Evolutionary conservation across 2,113 vertebrate species (phyloP).

Genomic region (Erinaceus europaeus): DNA sequence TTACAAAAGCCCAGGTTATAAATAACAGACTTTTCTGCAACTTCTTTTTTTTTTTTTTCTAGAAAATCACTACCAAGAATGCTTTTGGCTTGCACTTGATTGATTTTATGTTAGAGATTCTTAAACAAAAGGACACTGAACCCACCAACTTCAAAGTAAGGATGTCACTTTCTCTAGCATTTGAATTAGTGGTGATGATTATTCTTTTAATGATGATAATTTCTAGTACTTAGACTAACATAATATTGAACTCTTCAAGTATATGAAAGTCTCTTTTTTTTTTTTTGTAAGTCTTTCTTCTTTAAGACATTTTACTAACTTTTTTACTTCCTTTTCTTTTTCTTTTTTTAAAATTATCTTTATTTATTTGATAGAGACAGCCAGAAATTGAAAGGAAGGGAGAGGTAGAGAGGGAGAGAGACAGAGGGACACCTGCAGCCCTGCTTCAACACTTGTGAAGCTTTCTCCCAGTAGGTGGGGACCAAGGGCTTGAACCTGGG

Average conservation of each 20-base stretch:
- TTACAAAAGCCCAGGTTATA: not conserved
- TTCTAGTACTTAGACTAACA: not conserved
- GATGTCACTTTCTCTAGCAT: not conserved
- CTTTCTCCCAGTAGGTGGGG: no score
- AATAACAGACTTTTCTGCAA: slow-evolving; percentile 32
- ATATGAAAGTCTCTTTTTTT: not conserved
- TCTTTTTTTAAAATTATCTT: no score
- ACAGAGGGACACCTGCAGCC: no score
- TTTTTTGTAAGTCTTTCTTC: not conserved
- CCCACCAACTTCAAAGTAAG: slow-evolving; percentile 94
- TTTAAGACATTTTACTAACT: not conserved
- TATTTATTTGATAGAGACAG: no score
- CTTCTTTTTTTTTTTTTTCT: slow-evolving; percentile 68
- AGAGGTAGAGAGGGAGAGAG: no score
- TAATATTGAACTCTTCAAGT: not conserved
- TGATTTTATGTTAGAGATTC: slow-evolving; percentile 94
- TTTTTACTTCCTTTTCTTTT: no score
- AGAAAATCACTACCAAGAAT: slow-evolving; percentile 99
- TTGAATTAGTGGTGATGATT: not conserved
- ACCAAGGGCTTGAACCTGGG: no score
- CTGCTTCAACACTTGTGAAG: no score
- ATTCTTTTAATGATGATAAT: no score
- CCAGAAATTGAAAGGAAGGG: no score
- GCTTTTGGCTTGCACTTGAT: slow-evolving; percentile 96
- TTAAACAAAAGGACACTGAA: slow-evolving; percentile 91